Evolutionary conservation across 2,113 vertebrate species (phyloP).

Genomic region (Rhombomys opimus): DNA sequence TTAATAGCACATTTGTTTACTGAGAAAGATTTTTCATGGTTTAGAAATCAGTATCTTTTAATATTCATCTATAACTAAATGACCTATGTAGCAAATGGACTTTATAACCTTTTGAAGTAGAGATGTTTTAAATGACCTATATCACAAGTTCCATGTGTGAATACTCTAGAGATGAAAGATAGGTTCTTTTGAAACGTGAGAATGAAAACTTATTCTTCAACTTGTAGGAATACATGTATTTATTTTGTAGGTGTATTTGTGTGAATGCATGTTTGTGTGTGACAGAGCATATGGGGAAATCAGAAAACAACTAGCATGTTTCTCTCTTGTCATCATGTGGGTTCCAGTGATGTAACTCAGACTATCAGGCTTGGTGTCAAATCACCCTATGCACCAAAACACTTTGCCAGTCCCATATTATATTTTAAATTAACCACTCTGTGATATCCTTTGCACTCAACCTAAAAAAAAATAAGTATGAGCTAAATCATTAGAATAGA

Average conservation of each 20-base stretch:
- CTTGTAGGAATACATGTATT: not conserved
- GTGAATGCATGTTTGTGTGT: not conserved
- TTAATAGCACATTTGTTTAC: conserved; percentile 22
- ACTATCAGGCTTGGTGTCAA: not conserved
- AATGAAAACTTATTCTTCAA: conserved; percentile 11
- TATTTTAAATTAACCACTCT: conserved; percentile 13
- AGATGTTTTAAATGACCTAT: not conserved
- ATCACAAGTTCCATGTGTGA: not conserved
- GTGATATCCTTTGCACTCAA: conserved; percentile 25
- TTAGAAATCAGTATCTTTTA: not conserved
- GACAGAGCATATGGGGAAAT: not conserved
- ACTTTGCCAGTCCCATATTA: not conserved
- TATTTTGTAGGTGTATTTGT: not conserved
- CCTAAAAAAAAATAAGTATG: conserved; percentile 16
- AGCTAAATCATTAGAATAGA: conserved; percentile 50
- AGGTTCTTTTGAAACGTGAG: not conserved
- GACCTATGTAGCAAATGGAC: not conserved
- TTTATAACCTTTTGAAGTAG: not conserved
- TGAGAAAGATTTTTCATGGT: not conserved
- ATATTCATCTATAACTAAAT: not conserved
- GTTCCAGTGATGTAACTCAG: not conserved
- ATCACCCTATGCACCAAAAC: not conserved
- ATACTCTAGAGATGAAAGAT: not conserved
- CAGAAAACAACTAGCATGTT: not conserved
- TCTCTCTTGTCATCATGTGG: not conserved